phyloP scores from a whole-genome alignment of 2,797 vertebrate species.

The Cygnus olor region DNA sequence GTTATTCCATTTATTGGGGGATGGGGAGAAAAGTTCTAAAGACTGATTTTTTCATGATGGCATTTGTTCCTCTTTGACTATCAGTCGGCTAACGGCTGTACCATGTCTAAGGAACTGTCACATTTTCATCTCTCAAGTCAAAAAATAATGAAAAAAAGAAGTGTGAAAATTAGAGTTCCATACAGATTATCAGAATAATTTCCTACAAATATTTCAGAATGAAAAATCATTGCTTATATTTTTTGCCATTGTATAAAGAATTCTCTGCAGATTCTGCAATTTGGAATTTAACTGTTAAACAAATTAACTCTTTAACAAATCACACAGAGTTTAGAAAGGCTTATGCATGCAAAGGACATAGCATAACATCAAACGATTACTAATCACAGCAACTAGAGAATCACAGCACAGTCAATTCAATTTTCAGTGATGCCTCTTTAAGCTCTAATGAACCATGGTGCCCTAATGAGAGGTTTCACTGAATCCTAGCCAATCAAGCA shows the following conservation, averaged over 20 bases:
- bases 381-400: conserved; percentile 50
- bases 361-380: conserved; percentile 17
- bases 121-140: neutral
- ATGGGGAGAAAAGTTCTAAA: neutral
- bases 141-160: conserved; percentile 20
- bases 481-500: conserved; percentile 70
- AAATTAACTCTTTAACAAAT: conserved; percentile 30
- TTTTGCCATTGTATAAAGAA: neutral
- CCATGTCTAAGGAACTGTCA: neutral
- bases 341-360: conserved; percentile 33
- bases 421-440: conserved; percentile 76
- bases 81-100: neutral
- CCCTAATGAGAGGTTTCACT: conserved; percentile 79
- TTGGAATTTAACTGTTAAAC: conserved; percentile 13
- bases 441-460: conserved; percentile 77
- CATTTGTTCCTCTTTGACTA: neutral
- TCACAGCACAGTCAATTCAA: conserved; percentile 74
- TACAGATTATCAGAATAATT: neutral
- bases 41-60: neutral
- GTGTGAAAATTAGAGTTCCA: neutral
- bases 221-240: neutral
- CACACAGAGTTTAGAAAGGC: neutral
- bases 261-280: neutral
- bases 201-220: neutral
- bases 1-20: neutral